Evolutionary conservation across 2,797 vertebrate species (phyloP), one percentile per base, ranked within the genome.

Genomic region (Neoniphon sammara): DNA sequence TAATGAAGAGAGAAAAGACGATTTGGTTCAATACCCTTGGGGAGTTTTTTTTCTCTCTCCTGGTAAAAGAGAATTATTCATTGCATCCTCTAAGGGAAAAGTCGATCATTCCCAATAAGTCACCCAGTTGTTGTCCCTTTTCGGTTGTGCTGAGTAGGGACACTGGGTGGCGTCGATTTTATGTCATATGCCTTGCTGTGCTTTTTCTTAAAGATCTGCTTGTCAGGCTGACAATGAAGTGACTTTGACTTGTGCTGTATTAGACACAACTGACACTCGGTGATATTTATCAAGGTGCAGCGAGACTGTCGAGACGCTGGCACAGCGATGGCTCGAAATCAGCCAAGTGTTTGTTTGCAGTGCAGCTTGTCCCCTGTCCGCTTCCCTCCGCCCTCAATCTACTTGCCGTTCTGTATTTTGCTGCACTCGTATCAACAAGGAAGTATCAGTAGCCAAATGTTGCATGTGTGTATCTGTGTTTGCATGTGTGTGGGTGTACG

Each of bases 1-100:
- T 93, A 92, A 93, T 93, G 89, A 93, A 93, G 89, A 92, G 85
- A 93, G 89, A 92, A 90, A 91, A 89, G 88, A 91, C 85, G 59
- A 91, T 94, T 94, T 91, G 88, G 91, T 92, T 92, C 90, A 88
- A 90, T 90, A 85, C 85, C 91, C 91, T 31, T 25, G 65, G 87
- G 93, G 83, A 64, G 57, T 30, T 70, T 81, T 87, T 82, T 69
- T 76, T 39, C 60, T 79, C 68, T 82, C 69, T 82, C 72, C 77
- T 85, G 83, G 87, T 86, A 87, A 90, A 92, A 89, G 83, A 89
- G 87, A 92, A 92, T 93, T 91, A 93, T 93, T 92, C 91, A 89
- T 92, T 80, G 81, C 81, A 91, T 91, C 88, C 92, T 93, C 87
- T 87, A 55, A 89, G 89, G 82, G 80, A 85, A 90, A 91, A 91